phyloP scores from a whole-genome alignment of 2,113 vertebrate genomes.

The Maccullochella peelii region DNA sequence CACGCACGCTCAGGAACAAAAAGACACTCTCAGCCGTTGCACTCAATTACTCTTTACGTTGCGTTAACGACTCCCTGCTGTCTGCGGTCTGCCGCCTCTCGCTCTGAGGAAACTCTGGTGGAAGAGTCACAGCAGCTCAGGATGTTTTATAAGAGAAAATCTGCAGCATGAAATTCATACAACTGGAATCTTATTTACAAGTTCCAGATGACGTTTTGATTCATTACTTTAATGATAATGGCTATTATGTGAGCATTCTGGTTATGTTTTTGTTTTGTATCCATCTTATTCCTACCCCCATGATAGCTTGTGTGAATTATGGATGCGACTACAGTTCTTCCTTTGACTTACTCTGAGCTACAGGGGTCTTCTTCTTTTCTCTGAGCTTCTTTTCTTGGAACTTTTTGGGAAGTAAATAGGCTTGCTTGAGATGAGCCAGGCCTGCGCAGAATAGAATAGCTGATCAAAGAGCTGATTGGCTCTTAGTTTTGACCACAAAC shows the following conservation, averaged over 20 bases:
- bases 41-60: slow-evolving; percentile 41
- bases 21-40: slow-evolving; percentile 33
- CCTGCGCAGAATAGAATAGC: too few relatives aligned
- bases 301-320: too few relatives aligned
- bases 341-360: too few relatives aligned
- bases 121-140: not conserved
- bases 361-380: too few relatives aligned
- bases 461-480: too few relatives aligned
- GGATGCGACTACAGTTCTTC: too few relatives aligned
- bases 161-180: not conserved
- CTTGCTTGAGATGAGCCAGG: too few relatives aligned
- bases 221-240: not conserved
- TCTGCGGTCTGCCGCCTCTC: not conserved
- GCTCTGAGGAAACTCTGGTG: not conserved
- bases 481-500: too few relatives aligned
- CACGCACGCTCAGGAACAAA: slow-evolving; percentile 42
- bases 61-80: slow-evolving; percentile 42
- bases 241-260: not conserved
- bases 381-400: too few relatives aligned
- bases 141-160: not conserved
- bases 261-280: not conserved
- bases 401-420: too few relatives aligned
- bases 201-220: not conserved
- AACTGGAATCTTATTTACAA: not conserved
- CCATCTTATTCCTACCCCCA: too few relatives aligned